Evolutionary conservation across 2,888 invertebrate genomes (phyloP), one percentile per base, ranked within the genome.

Genomic region (Malthinus flaveolus): DNA sequence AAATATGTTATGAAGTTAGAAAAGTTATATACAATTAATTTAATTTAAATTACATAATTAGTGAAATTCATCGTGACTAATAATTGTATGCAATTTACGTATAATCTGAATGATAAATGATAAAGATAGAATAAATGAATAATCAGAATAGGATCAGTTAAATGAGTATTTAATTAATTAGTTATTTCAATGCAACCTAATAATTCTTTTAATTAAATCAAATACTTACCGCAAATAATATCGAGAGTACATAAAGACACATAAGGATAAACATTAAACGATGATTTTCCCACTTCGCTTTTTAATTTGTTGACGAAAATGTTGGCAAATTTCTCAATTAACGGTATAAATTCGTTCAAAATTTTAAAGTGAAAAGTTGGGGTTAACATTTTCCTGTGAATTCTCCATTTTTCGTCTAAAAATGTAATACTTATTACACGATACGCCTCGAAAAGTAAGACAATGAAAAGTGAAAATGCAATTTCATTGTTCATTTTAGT

Each of bases 361-460:
- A 91, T 89, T 69, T 86, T 86, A 72, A 90, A 91, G 75, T 92
- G 91, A 75, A 90, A 91, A 0, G 91, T 84, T 0, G 91, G 90
- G 0, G 90, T 90, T 48, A 91, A 76, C 61, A 91, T 83, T 74
- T 88, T 89, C 13, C 91, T 81, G 62, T 87, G 83, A 0, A 75
- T 77, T 65, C 82, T 83, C 91, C 91, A 92, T 74, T 82, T 83
- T n/a, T n/a, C n/a, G n/a, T n/a, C n/a, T n/a, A n/a, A n/a, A n/a
- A n/a, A n/a, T n/a, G n/a, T n/a, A n/a, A n/a, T n/a, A n/a, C n/a
- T n/a, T n/a, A n/a, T n/a, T n/a, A n/a, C n/a, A n/a, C n/a, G n/a
- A n/a, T n/a, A n/a, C n/a, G n/a, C n/a, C n/a, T n/a, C n/a, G n/a
- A n/a, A n/a, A n/a, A n/a, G n/a, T n/a, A n/a, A n/a, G n/a, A n/a